phyloP scores from a whole-genome alignment of 2,113 vertebrate species.

The Dendropsophus ebraccatus region DNA sequence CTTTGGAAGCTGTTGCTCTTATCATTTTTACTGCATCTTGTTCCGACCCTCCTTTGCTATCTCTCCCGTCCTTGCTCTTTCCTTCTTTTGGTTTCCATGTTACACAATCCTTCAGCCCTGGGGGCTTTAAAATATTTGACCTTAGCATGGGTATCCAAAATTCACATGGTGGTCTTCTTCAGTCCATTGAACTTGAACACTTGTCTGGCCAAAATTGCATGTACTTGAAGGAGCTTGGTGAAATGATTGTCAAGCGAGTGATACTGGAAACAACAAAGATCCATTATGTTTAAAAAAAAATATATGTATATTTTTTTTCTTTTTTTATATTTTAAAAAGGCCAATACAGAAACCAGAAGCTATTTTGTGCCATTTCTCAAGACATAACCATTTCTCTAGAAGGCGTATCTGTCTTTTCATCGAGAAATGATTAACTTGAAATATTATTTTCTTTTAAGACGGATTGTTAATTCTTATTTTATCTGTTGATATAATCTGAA shows the following conservation, averaged over 20 bases:
- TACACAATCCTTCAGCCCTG: too few species aligned
- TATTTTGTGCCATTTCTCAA: background rate
- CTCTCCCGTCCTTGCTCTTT: too few species aligned
- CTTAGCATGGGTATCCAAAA: background rate
- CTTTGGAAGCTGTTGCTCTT: too few species aligned
- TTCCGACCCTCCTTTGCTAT: too few species aligned
- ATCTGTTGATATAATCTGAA: conserved; percentile 7
- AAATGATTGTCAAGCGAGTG: too few species aligned
- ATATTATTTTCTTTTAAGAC: background rate
- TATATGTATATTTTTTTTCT: background rate
- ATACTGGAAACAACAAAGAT: background rate
- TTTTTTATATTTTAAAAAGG: background rate
- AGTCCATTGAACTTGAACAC: background rate
- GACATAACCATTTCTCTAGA: background rate
- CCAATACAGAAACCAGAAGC: background rate
- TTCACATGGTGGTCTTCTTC: background rate
- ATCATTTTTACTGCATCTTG: too few species aligned
- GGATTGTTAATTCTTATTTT: background rate
- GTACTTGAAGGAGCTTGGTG: too few species aligned
- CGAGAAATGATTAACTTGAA: background rate
- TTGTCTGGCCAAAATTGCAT: background rate
- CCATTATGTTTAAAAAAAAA: background rate
- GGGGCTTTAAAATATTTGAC: too few species aligned
- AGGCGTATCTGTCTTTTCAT: background rate
- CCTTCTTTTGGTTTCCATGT: too few species aligned